Evolutionary conservation across 2,113 vertebrate species (phyloP).

Genomic region (Coryphaenoides rupestris): DNA sequence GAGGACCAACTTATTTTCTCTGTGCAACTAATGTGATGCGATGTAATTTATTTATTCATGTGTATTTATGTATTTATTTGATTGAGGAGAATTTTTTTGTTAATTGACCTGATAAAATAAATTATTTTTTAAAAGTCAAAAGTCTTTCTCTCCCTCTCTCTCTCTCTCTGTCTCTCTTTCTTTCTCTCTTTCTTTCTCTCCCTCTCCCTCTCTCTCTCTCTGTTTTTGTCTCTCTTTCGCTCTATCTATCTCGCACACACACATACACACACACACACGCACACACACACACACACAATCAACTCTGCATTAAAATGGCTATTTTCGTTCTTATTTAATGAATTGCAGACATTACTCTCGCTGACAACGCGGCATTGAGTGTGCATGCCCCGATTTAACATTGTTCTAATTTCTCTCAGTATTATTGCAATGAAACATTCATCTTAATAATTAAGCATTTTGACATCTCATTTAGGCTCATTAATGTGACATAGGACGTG

Average conservation of each 20-base stretch:
- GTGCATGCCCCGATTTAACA: conserved; percentile 63
- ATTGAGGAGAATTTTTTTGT: too few species aligned
- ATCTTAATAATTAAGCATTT: conserved; percentile 73
- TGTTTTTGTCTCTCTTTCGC: too few species aligned
- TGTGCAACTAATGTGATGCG: too few species aligned
- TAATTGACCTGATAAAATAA: too few species aligned
- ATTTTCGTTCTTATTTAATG: conserved; percentile 67
- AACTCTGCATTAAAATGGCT: conserved; percentile 56
- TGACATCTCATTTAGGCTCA: conserved; percentile 71
- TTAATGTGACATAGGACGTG: conserved; percentile 61
- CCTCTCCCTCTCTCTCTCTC: conserved; percentile 7
- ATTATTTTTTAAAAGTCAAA: too few species aligned
- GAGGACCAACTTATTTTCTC: too few species aligned
- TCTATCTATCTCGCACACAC: too few species aligned
- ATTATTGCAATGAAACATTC: conserved; percentile 72
- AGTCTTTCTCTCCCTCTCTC: too few species aligned
- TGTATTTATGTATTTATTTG: too few species aligned
- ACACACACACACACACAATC: not conserved
- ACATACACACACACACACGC: too few species aligned
- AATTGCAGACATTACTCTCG: conserved; percentile 72
- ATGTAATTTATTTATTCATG: too few species aligned
- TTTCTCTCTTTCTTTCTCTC: conserved; percentile 9
- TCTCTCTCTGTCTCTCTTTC: not conserved
- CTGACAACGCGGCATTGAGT: conserved; percentile 64
- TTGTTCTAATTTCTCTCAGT: conserved; percentile 71